Base-by-base conservation (phyloP, 2,888 invertebrate genomes). In the Pseudococcus longispinus region DNA sequence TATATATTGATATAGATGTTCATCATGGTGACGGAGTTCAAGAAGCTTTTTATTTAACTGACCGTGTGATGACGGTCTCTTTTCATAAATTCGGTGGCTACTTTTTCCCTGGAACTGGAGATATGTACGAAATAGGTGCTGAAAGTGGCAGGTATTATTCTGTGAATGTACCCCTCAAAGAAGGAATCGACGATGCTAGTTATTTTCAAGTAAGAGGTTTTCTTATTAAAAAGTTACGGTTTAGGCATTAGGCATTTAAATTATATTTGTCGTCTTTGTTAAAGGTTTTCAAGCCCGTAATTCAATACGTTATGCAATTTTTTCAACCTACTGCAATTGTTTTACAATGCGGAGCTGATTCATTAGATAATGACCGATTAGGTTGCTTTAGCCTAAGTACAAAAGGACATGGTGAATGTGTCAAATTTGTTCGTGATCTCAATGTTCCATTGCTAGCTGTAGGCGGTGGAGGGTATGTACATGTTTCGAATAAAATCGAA, bases 1-100 rank as follows among this genome's bases (percentile, higher is more conserved):
- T 99, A 2, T 99, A 99, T 90, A 97, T 99, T 88, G 99, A 99
- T 90, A 99, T 99, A 88, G 99, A 99, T 90, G 99, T 99, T 0
- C 99, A 99, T 91, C 99, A 99, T 89, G 97, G 96, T 0, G 97
- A 98, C 90, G 97, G 97, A 0, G 98, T 99, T 0, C 98, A 99
- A 91, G 99, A 98, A 91, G 98, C 98, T 0, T 99, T 99, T 91
- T 99, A 98, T 91, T 92, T 98, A 5, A 98, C 98, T 0, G 98
- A 99, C 90, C 92, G 99, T 88, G 99, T 99, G 0, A 99, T 99
- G 99, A 99, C 99, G 0, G 98, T 99, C 0, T 98, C 98, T 80
- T 99, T 99, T 91, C 99, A 99, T 90, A 99, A 99, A 91, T 99
- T 98, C 90, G 99, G 99, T 1, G 97, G 97, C 90, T 97, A 96